phyloP scores from a whole-genome alignment of 2,888 invertebrate genomes.

The Euplagia quadripunctaria region DNA sequence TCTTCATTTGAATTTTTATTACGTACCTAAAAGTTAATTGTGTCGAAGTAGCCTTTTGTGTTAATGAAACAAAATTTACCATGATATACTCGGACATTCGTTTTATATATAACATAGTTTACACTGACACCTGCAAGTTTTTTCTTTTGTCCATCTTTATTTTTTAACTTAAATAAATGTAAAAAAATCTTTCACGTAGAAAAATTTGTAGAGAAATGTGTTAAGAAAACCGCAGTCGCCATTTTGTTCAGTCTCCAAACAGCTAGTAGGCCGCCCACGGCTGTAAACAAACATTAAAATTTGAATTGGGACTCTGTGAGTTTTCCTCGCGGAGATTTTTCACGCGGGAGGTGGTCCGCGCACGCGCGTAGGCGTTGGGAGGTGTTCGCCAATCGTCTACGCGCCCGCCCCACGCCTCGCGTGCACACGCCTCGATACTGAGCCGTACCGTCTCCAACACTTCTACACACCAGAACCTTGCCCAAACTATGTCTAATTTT shows the following conservation, averaged over 20 bases:
- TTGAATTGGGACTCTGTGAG: slow-evolving; percentile 64
- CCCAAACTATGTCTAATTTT: slow-evolving; percentile 38
- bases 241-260: slow-evolving; percentile 66
- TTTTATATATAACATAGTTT: slow-evolving; percentile 30
- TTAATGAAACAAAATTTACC: slow-evolving; percentile 48
- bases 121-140: not conserved
- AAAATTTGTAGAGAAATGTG: slow-evolving; percentile 20
- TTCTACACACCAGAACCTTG: slow-evolving; percentile 45
- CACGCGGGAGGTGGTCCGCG: slow-evolving; percentile 74
- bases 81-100: slow-evolving; percentile 31
- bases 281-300: slow-evolving; percentile 71
- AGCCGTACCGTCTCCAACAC: slow-evolving; percentile 45
- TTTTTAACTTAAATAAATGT: not conserved
- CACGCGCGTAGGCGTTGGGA: slow-evolving; percentile 87
- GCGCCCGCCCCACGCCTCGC: slow-evolving; percentile 78
- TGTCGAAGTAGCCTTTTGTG: slow-evolving; percentile 39
- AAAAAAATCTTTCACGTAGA: not conserved
- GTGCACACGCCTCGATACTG: slow-evolving; percentile 55
- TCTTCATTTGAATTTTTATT: slow-evolving; percentile 66
- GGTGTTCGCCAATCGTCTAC: slow-evolving; percentile 85
- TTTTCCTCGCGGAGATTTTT: slow-evolving; percentile 81
- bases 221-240: slow-evolving; percentile 65
- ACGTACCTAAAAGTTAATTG: slow-evolving; percentile 50
- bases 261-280: slow-evolving; percentile 71
- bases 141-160: slow-evolving; percentile 14